Evolutionary conservation across 2,888 invertebrate species (phyloP).

Genomic region (Branchipolynoe longqiensis): DNA sequence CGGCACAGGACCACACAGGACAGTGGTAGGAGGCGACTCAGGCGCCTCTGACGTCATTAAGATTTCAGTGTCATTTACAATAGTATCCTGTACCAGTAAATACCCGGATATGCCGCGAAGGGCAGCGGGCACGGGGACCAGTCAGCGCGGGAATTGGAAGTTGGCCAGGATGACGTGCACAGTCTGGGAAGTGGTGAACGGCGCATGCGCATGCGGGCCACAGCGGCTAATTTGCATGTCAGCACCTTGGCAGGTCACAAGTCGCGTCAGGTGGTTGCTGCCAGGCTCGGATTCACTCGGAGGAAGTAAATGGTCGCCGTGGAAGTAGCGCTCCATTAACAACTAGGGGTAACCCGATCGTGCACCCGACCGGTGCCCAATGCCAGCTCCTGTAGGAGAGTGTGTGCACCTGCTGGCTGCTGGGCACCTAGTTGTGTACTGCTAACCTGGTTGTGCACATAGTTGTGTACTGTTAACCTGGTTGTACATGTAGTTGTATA

Average conservation of each 20-base stretch:
- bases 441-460: too few relatives aligned
- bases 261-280: conserved; percentile 10
- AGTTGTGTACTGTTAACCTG: too few relatives aligned
- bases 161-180: conserved; percentile 15
- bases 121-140: too few relatives aligned
- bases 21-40: background rate
- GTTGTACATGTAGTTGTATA: too few relatives aligned
- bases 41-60: conserved; percentile 27
- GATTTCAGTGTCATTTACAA: conserved; percentile 35
- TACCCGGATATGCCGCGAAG: conserved; percentile 24
- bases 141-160: too few relatives aligned
- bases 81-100: conserved; percentile 25
- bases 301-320: background rate
- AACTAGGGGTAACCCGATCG: too few relatives aligned
- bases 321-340: conserved; percentile 11
- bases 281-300: background rate
- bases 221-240: conserved; percentile 44
- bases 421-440: too few relatives aligned
- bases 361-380: too few relatives aligned
- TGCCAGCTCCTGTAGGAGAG: too few relatives aligned
- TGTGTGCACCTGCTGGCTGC: too few relatives aligned
- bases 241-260: conserved; percentile 20
- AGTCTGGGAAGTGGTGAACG: conserved; percentile 8
- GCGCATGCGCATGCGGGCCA: conserved; percentile 32
- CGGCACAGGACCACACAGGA: too few relatives aligned